Evolutionary conservation across 2,888 invertebrate genomes (phyloP), one percentile per base, ranked within the genome.

Genomic region (Dolomedes plantarius): DNA sequence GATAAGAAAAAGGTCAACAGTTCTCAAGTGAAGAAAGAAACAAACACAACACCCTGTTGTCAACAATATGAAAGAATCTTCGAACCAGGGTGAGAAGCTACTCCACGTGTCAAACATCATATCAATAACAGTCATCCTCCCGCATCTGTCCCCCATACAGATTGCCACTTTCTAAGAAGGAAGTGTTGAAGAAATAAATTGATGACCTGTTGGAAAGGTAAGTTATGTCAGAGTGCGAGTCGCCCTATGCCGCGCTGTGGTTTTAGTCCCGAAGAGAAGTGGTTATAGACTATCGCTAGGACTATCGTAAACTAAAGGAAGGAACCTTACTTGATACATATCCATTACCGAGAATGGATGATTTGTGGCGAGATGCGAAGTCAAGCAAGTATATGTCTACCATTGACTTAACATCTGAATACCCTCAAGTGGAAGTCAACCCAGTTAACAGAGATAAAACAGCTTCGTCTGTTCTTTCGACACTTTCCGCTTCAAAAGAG

Each of bases 151-250:
- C 9, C 9, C 41, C 41, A 13, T 46, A 11, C 2, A 16, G 16
- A 16, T 2, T 46, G 16, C 46, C 41, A 16, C 41, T 41, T 16
- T 16, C 16, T 46, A 16, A 16, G 16, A 46, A 46, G 16, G 41
- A 46, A 9, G 9, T 46, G 46, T 16, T 46, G 46, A 46, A 16
- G 16, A 46, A 46, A 16, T 41, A 46, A 46, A 46, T 46, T 16
- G 41, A 46, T 7, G 2, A 9, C 9, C 41, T 46, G 46, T 16
- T 16, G 16, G 41, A 2, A 6, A 16, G 9, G 13, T 16, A 16
- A 16, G 16, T 46, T 16, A 67, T 76, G 16, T 67, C 67, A 67
- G 46, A 76, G 36, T 67, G 67, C n/a, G 46, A 68, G 11, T 68
- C 76, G 0, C 50, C 76, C 0, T 67, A 41, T 31, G 5, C 67